Evolutionary conservation across 2,888 invertebrate genomes (phyloP).

Genomic region (Meloe dianella): DNA sequence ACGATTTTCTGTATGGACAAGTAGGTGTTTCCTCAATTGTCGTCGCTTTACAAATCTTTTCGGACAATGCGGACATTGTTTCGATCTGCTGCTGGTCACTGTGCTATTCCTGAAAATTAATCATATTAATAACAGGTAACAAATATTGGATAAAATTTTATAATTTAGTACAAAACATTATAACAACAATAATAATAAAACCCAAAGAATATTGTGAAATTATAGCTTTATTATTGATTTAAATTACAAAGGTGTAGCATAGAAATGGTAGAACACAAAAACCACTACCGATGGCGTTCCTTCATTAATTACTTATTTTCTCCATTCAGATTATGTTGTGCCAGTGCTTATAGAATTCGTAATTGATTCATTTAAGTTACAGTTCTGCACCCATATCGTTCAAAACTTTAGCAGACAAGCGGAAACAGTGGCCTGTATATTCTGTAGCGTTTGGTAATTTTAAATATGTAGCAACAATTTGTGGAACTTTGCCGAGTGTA

Average conservation of each 20-base stretch:
- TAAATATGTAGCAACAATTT: conserved; percentile 22
- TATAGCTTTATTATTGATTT: neutral
- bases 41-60: neutral
- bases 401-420: neutral
- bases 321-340: too few species aligned
- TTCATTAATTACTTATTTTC: too few species aligned
- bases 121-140: neutral
- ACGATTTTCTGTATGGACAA: neutral
- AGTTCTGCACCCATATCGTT: neutral
- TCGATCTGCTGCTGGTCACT: too few species aligned
- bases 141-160: neutral
- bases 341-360: too few species aligned
- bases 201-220: neutral
- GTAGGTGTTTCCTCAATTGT: neutral
- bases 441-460: conserved; percentile 21
- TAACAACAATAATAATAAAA: neutral
- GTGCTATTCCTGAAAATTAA: neutral
- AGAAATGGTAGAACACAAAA: too few species aligned
- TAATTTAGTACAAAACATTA: neutral
- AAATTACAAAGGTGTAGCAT: neutral
- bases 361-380: too few species aligned
- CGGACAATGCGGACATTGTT: neutral
- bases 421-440: conserved; percentile 28
- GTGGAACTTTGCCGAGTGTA: conserved; percentile 24
- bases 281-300: too few species aligned